Evolutionary conservation across 2,113 vertebrate genomes (phyloP).

Genomic region (Ia io): DNA sequence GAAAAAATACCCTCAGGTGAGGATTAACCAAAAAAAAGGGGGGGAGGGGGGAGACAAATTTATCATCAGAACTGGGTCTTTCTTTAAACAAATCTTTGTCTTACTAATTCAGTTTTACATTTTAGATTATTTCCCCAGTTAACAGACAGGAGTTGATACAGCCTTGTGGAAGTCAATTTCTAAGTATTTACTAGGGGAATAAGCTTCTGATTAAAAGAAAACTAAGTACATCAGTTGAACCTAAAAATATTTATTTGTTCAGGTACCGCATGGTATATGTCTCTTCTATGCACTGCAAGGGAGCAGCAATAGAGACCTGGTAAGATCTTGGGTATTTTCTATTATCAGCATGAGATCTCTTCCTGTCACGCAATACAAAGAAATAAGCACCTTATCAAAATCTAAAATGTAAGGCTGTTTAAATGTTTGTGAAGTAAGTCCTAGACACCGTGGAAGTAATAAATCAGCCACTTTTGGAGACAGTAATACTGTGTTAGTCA

Average conservation of each 20-base stretch:
- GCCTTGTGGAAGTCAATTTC: background rate
- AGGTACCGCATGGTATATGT: rapidly evolving
- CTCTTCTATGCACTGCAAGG: background rate
- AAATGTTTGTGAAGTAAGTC: background rate
- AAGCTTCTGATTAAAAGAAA: background rate
- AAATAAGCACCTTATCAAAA: background rate
- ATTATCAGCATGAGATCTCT: background rate
- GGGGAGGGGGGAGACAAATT: background rate
- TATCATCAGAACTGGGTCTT: background rate
- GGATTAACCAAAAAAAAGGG: no score
- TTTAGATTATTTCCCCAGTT: background rate
- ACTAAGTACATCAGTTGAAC: background rate
- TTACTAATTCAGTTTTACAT: background rate
- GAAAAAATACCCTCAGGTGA: no score
- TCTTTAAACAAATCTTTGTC: background rate
- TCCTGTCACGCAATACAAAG: background rate
- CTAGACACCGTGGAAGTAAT: background rate
- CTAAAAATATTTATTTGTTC: background rate
- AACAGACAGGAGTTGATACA: background rate
- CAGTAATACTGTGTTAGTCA: background rate
- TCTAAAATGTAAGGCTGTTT: background rate
- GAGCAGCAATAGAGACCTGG: background rate
- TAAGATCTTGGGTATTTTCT: background rate
- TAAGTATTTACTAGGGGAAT: background rate
- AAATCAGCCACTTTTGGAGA: background rate